Evolutionary conservation across 2,113 vertebrate species (phyloP).

Genomic region (Thamnophis sirtalis): DNA sequence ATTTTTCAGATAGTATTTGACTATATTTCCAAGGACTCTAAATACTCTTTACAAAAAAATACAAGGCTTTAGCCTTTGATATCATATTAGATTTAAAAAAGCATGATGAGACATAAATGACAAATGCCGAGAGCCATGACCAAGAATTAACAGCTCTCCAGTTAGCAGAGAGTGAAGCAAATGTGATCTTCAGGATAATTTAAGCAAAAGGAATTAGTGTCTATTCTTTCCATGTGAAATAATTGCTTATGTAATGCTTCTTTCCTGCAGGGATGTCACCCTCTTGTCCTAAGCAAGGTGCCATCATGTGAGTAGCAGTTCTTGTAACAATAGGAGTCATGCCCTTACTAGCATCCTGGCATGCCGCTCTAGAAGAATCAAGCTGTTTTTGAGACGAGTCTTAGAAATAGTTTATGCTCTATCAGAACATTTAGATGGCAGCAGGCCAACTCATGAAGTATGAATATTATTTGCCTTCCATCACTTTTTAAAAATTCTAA

Average conservation of each 20-base stretch:
- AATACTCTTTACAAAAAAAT: neutral
- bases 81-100: neutral
- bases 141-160: neutral
- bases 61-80: neutral
- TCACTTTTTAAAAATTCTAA: neutral
- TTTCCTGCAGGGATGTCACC: neutral
- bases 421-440: neutral
- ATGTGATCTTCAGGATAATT: conserved; percentile 16
- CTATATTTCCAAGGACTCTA: neutral
- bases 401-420: neutral
- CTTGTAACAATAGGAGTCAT: conserved; percentile 6
- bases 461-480: neutral
- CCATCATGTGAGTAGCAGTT: conserved; percentile 22
- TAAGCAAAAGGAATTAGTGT: conserved; percentile 25
- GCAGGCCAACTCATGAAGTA: neutral
- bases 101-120: neutral
- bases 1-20: neutral
- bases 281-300: conserved; percentile 20
- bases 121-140: neutral
- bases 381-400: neutral
- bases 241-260: conserved; percentile 27
- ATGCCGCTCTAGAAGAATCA: neutral
- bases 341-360: neutral
- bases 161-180: conserved; percentile 13
- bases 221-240: conserved; percentile 20